Evolutionary conservation across 2,888 invertebrate genomes (phyloP).

Genomic region (Sepiola atlantica): DNA sequence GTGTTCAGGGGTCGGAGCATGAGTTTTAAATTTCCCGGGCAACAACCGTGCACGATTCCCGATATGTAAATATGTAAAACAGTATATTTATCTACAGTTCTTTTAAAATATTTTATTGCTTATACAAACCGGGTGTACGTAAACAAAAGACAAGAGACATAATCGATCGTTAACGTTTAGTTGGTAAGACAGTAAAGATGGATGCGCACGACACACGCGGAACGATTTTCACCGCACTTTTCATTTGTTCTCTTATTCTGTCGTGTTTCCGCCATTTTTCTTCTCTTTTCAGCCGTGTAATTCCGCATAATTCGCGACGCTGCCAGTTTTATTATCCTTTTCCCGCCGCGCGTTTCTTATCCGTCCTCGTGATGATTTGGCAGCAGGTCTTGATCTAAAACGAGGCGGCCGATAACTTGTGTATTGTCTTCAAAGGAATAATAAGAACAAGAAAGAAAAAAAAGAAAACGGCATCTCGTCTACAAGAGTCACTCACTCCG

Average conservation of each 20-base stretch:
- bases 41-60: no score
- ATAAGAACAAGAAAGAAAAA: no score
- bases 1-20: no score
- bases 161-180: neutral
- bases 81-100: no score
- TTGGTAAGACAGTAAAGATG: neutral
- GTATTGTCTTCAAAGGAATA: neutral
- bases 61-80: no score
- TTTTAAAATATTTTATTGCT: neutral
- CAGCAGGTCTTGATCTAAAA: neutral
- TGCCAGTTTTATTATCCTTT: neutral
- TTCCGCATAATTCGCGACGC: neutral
- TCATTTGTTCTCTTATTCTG: neutral
- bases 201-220: neutral
- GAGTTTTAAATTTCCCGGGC: no score
- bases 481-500: neutral
- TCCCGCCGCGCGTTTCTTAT: neutral
- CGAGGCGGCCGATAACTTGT: neutral
- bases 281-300: neutral
- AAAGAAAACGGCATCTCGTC: neutral
- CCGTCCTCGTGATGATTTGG: neutral
- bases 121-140: neutral
- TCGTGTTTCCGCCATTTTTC: neutral
- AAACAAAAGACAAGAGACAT: neutral
- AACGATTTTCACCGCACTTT: neutral